Percentiles rank a stretch among this genome's conserved stretches.
These are phyloP conservation scores for Halcyon malimbica DNA, from an alignment of 2,113 vertebrate genomes.

Conservation along the genomic window DNA sequence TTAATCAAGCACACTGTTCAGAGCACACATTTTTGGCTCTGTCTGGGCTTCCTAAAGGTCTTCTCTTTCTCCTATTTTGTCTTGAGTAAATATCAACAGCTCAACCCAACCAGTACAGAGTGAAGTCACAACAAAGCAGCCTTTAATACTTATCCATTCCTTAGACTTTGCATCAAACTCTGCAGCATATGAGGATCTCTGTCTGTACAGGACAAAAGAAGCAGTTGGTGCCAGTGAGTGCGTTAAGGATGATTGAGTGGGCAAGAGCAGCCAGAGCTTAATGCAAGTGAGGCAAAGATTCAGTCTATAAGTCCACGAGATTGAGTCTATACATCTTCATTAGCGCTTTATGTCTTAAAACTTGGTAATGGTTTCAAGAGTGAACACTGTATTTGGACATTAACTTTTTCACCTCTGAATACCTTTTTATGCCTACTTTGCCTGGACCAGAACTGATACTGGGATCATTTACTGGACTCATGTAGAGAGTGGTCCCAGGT, in stretches of 20 bases:
- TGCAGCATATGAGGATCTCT: slow-evolving; percentile 36
- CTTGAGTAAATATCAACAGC: neutral
- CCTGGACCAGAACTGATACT: neutral
- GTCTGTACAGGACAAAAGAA: slow-evolving; percentile 49
- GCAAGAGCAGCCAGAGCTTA: slow-evolving; percentile 57
- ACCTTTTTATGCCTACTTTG: neutral
- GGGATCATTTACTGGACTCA: neutral
- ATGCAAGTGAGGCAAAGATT: slow-evolving; percentile 67
- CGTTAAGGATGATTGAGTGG: slow-evolving; percentile 76
- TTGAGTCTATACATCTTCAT: slow-evolving; percentile 78
- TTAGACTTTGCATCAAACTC: slow-evolving; percentile 38
- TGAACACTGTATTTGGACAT: slow-evolving; percentile 38
- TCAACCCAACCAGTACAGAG: neutral
- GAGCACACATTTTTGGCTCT: neutral
- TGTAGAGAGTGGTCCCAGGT: neutral
- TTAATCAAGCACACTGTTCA: slow-evolving; percentile 3
- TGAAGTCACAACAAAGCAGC: neutral
- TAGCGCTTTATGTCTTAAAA: slow-evolving; percentile 69
- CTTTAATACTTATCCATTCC: slow-evolving; percentile 32
- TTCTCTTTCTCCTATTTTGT: slow-evolving; percentile 10
- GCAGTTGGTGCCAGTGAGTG: slow-evolving; percentile 35
- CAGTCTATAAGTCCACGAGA: slow-evolving; percentile 67
- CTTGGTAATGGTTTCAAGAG: slow-evolving; percentile 59
- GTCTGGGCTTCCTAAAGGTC: slow-evolving; percentile 5
- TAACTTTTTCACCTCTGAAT: slow-evolving; percentile 54